Conservation (phyloP, 2,797 vertebrate genomes). For the Chaetodon trifasciatus region DNA sequence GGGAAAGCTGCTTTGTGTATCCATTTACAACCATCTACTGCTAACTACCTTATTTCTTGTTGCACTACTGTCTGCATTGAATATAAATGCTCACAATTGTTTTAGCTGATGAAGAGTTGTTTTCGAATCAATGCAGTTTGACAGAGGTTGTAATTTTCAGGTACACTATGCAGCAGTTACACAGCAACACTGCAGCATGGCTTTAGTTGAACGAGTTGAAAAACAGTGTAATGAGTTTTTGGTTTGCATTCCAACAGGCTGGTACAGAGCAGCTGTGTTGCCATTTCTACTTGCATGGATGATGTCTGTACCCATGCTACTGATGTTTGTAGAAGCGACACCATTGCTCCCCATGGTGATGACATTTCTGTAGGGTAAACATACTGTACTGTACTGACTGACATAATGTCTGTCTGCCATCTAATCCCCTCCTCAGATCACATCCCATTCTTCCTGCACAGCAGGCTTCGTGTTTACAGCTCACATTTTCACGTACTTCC, state of each 20-base stretch:
- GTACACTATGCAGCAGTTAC: neutral
- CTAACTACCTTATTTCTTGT: neutral
- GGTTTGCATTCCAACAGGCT: neutral
- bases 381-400: neutral
- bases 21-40: no score
- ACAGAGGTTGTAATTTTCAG: neutral
- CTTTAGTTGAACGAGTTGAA: neutral
- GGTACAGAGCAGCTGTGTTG: neutral
- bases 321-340: neutral
- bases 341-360: neutral
- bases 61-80: neutral
- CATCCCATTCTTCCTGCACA: neutral
- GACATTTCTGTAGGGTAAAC: slow-evolving; percentile 8
- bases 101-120: neutral
- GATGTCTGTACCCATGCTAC: neutral
- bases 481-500: neutral
- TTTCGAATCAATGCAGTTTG: no score
- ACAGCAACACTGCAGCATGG: no score
- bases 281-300: neutral
- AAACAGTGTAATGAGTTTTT: neutral
- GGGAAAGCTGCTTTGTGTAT: neutral
- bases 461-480: neutral
- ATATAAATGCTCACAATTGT: neutral
- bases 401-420: neutral
- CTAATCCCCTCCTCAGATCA: neutral